Evolutionary conservation across 2,888 invertebrate genomes (phyloP), one percentile per base, ranked within the genome.

Genomic region (Pollenia labialis): DNA sequence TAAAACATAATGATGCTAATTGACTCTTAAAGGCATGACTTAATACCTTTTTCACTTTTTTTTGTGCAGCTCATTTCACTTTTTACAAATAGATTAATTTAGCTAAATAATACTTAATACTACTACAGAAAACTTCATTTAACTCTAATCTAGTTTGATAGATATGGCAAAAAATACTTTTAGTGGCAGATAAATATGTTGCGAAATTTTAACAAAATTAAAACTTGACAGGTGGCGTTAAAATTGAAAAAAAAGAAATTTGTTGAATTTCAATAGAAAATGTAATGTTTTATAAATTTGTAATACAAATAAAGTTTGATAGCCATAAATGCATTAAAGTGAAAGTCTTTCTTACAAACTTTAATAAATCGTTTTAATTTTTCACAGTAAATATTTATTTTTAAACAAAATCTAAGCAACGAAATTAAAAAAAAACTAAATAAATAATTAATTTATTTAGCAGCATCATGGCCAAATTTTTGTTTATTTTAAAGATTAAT

Each of bases 301-400:
- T 52, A 46, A 66, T 46, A 56, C 3, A 62, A 66, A 44, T 40
- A 60, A 77, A 79, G 84, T 84, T 79, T 72, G 79, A 60, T 75
- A 81, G 62, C 83, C 85, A 84, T 88, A 87, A 85, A 85, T 66
- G 81, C 75, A 85, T 71, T 84, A 79, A 87, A 88, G 88, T 87
- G 88, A 87, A 88, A 88, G 88, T 84, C 85, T 81, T 74, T 81
- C 75, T 81, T 32, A 14, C 40, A 2, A 68, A 68, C 9, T 68
- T 50, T 66, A 18, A 58, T 60, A 42, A 69, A 60, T 66, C 44
- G 16, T 60, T 71, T 23, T 14, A 0, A 50, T 44, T 46, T 60
- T 50, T 42, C 16, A 68, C 60, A 64, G n/a, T 40, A 76, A 69
- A 83, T 72, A 66, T 84, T 72, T 66, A 23, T 56, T 58, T 71